Evolutionary conservation across 2,888 invertebrate genomes (phyloP).

Genomic region (Bellardia bayeri): DNA sequence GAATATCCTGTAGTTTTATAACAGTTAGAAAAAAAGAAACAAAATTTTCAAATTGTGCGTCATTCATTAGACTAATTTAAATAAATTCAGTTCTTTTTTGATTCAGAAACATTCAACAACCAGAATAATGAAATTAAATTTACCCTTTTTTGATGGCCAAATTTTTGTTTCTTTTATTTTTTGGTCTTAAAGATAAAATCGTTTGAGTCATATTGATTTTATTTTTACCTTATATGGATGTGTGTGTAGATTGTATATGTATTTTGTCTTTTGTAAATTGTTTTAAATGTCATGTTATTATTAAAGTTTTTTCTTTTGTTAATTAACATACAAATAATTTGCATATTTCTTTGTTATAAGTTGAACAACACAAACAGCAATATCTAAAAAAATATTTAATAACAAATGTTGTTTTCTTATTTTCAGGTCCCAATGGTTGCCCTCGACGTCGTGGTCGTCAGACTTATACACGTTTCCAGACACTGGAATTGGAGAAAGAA

Average conservation of each 20-base stretch:
- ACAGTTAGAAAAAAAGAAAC: slow-evolving; percentile 10
- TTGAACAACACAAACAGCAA: not conserved
- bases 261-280: slow-evolving; percentile 71
- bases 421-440: slow-evolving; percentile 97
- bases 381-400: slow-evolving; percentile 13
- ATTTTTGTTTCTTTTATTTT: not conserved
- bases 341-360: slow-evolving; percentile 47
- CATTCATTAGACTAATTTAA: slow-evolving; percentile 29
- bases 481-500: slow-evolving; percentile 98
- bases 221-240: not conserved
- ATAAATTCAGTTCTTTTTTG: slow-evolving; percentile 4
- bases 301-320: slow-evolving; percentile 30
- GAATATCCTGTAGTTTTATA: slow-evolving; percentile 29
- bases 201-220: slow-evolving; percentile 30
- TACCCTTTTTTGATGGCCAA: slow-evolving; percentile 5
- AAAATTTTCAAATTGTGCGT: not conserved
- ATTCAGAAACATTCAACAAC: slow-evolving; percentile 15
- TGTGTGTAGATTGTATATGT: not conserved
- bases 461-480: slow-evolving; percentile 99
- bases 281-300: slow-evolving; percentile 60
- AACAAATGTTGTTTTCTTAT: slow-evolving; percentile 55
- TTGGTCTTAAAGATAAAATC: slow-evolving; percentile 30
- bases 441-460: slow-evolving; percentile 97
- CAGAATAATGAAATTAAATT: not conserved
- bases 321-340: slow-evolving; percentile 62